A percentile compares a stretch with the other conserved stretches of the same genome.
Conservation (phyloP, 2,888 invertebrate genomes). For the Cryptus armator region DNA sequence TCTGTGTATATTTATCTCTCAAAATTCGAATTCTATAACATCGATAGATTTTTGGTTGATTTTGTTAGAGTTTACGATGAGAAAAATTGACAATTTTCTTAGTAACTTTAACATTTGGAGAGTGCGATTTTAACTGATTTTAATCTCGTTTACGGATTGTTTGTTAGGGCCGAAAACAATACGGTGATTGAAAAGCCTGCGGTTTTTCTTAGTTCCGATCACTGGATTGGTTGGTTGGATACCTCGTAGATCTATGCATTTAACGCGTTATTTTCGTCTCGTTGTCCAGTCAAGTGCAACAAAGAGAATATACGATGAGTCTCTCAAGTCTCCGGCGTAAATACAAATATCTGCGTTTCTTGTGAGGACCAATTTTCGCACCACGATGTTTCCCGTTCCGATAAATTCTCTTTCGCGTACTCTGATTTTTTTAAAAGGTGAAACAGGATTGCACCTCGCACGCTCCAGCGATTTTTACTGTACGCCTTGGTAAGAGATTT, state of each 20-base stretch:
- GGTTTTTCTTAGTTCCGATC: not conserved
- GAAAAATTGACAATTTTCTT: no score
- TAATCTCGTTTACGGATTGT: not conserved
- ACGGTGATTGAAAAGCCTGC: not conserved
- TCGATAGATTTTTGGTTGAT: no score
- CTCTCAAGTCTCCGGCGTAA: not conserved
- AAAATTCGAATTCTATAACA: no score
- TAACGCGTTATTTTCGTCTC: not conserved
- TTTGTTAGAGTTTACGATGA: no score
- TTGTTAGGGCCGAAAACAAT: not conserved
- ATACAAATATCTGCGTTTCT: not conserved
- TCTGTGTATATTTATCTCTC: not conserved
- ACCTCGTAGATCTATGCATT: not conserved
- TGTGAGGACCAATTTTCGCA: not conserved
- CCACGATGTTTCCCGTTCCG: conserved; percentile 34
- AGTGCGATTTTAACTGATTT: not conserved
- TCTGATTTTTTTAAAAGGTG: conserved; percentile 41
- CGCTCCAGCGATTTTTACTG: conserved; percentile 45
- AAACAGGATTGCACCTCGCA: conserved; percentile 40
- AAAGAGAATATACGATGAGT: not conserved
- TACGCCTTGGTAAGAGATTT: conserved; percentile 41
- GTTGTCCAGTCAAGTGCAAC: not conserved
- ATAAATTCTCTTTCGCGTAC: conserved; percentile 35
- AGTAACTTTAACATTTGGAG: no score
- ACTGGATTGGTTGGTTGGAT: not conserved